Evolutionary conservation across 2,888 invertebrate genomes (phyloP), one percentile per base, ranked within the genome.

Genomic region (Agrotis puta): DNA sequence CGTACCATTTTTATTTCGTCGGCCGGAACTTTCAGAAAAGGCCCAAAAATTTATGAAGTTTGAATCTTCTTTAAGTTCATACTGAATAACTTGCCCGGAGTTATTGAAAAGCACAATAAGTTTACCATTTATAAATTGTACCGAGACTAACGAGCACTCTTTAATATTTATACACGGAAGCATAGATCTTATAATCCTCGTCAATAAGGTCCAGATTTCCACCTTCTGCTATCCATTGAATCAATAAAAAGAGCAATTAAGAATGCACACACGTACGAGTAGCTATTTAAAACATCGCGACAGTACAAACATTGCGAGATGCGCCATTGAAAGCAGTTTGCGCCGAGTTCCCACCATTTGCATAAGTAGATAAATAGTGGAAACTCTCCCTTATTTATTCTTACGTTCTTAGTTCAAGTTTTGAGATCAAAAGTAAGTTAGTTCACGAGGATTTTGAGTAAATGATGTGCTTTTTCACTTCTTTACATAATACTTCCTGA

Each of bases 301-400:
- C 3, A 54, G 13, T 16, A 59, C 43, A 48, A 72, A 64, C 51
- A 39, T 47, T 20, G 33, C 14, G 54, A 43, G 45, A 74, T 2
- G 45, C 22, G 54, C 51, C n/a, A 50, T 62, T 64, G 67, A 57
- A 53, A 65, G 47, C 57, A 58, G 48, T 39, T 39, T 63, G 33
- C 53, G 27, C 56, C 63, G 45, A 76, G 58, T 56, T 62, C 69
- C 39, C 47, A 7, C 45, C 16, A 80, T 79, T 81, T 79, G 18
- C 69, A 75, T 70, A 80, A 70, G 65, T 14, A 65, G 62, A 65
- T 58, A 69, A 65, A 74, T 69, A 69, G 53, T 51, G 27, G n/a
- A 20, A 63, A 59, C 54, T 53, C 20, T 53, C 48, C 3, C 24
- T 45, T 79, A 67, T 57, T 66, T 62, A n/a, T 74, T 69, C 18